Percentiles rank a stretch among this genome's conserved stretches.
Evolutionary conservation across 2,797 vertebrate species (phyloP).

Genomic region (Schizothorax lantsangensis): DNA sequence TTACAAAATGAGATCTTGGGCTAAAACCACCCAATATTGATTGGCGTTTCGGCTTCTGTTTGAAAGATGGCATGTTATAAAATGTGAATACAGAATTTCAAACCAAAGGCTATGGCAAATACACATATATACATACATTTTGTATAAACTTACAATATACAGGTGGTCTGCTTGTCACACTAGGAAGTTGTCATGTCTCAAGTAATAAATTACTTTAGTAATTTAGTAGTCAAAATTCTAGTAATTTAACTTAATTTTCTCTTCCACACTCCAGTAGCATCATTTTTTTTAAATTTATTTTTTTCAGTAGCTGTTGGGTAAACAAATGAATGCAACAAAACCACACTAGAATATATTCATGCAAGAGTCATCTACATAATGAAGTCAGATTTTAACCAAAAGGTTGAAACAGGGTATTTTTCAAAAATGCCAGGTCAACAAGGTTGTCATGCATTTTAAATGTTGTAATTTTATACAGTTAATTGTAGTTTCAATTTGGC

Average conservation of each 20-base stretch:
- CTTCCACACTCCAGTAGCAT: not conserved
- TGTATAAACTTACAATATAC: not conserved
- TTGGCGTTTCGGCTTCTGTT: conserved; percentile 34
- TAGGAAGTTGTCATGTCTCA: not conserved
- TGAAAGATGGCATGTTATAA: conserved; percentile 42
- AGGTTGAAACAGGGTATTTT: not conserved
- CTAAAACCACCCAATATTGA: conserved; percentile 35
- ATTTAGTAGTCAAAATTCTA: not conserved
- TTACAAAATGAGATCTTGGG: conserved; percentile 50
- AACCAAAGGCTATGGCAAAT: not conserved
- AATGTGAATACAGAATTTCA: conserved; percentile 15
- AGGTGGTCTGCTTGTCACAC: not conserved
- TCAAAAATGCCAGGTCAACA: not conserved
- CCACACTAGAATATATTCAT: not conserved
- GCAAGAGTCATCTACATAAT: not conserved
- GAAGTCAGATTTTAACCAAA: not conserved
- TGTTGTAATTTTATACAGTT: not conserved
- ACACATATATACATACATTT: not conserved
- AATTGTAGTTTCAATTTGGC: not conserved
- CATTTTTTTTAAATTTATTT: too few species aligned
- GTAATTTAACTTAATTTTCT: not conserved
- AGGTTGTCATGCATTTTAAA: not conserved
- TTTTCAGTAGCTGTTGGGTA: not conserved
- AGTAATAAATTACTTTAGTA: not conserved
- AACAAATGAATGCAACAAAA: conserved; percentile 1